Evolutionary conservation across 2,113 vertebrate genomes (phyloP), one percentile per base, ranked within the genome.

Genomic region (Tringa solitaria): DNA sequence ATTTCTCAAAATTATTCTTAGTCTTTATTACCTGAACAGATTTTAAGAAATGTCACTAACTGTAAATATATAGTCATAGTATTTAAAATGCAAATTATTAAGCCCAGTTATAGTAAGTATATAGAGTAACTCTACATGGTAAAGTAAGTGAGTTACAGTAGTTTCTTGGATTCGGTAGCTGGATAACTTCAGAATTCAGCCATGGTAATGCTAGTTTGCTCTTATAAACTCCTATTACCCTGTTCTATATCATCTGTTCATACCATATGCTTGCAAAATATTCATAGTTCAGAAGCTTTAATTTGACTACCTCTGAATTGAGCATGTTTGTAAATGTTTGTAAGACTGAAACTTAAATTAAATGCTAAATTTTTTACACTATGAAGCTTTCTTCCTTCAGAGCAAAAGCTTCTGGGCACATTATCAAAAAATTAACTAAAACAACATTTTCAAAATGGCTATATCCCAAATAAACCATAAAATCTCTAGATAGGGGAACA

Each of bases 261-360:
- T 74, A 84, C 64, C 84, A 88, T 75, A 94, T 94, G 93, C 60
- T 86, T 94, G 56, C 32, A 92, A 94, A 93, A 75, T 18, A 84
- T 54, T 88, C 51, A 37, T 51, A 68, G 53, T 68, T 92, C 63
- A 84, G 72, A 94, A 95, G 73, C 76, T 86, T 87, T 84, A 91
- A 68, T 50, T 45, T 96, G 81, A 77, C 50, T 95, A 53, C 80
- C 64, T 92, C 87, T 60, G 91, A 93, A 67, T 12, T 78, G 74
- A 95, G 37, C 51, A 75, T 80, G 56, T 95, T 91, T 94, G 74
- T 84, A 97, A 97, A 93, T 95, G 90, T 95, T 96, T 97, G 33
- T 74, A 87, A 77, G 56, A 45, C 59, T 83, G 63, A 95, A 95
- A n/a, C 32, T 86, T 65, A 92, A 92, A 87, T 94, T 73, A 65